Base-by-base conservation (phyloP, 2,888 invertebrate genomes). In the Leuctra nigra region DNA sequence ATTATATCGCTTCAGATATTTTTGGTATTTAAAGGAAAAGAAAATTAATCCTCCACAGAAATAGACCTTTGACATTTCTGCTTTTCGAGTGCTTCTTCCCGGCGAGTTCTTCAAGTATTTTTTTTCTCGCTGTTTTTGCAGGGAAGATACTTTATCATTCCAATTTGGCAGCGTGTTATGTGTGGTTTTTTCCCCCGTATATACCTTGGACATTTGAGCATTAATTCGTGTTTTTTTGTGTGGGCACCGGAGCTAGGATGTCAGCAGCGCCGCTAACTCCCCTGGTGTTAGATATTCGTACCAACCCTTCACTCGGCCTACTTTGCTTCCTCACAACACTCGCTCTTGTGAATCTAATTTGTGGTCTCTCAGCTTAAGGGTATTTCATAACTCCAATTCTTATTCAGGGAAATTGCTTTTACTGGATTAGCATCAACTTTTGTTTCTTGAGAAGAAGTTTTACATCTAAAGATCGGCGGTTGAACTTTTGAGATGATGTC, bases 401-500 rank as follows among this genome's bases (percentile, higher is more conserved):
- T 44, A 4, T 44, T n/a, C 23, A 44, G 44, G 44, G 44, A 44
- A 44, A 44, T 44, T 44, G 44, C 44, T 20, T 44, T 44, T 20
- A 44, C 23, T n/a, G 23, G 44, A 20, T 44, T 44, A 44, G 20
- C 29, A 23, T 23, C 29, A 29, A 44, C 44, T 44, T 44, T 44
- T 23, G 44, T 44, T 44, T 44, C 44, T 44, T 44, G 22, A 44
- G 22, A 20, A 20, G 23, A 44, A 44, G 22, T 44, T 44, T 44
- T 20, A 9, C 44, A 20, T n/a, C n/a, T 20, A 44, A 44, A 44
- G 44, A 20, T 44, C 20, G 20, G 44, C 44, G 44, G 44, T 20
- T 23, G 44, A 44, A 44, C 44, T 44, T 44, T 44, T 44, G 20
- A 44, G 23, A 44, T 44, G 44, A 44, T 44, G 44, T 44, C 44